These are phyloP conservation scores for Pelodiscus sinensis DNA, from an alignment of 2,113 vertebrate species.

Conservation along the genomic window DNA sequence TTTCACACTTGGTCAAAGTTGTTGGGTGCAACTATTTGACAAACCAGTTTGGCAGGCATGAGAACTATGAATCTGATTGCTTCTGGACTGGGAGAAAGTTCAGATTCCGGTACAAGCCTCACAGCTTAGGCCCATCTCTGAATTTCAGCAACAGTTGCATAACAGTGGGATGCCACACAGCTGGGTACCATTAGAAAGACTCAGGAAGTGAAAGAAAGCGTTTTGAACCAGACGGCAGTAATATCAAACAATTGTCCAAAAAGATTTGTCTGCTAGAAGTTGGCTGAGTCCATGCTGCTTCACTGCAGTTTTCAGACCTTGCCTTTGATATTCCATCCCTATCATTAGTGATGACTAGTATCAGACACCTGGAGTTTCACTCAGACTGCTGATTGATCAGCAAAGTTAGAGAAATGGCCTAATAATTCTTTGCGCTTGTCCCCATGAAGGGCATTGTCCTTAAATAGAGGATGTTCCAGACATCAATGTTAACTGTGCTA, in stretches of 20 bases:
- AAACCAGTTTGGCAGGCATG: not conserved
- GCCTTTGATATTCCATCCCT: not conserved
- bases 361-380: conserved; percentile 29
- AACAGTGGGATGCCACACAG: not conserved
- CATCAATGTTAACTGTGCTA: not conserved
- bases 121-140: not conserved
- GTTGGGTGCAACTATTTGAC: conserved; percentile 11
- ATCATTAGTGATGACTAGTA: not conserved
- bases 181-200: not conserved
- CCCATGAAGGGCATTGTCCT: not conserved
- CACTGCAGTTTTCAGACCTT: not conserved
- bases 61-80: not conserved
- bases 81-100: conserved; percentile 4
- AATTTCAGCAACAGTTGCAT: not conserved
- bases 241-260: not conserved
- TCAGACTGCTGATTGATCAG: not conserved
- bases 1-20: not conserved
- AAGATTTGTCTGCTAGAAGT: conserved; percentile 10
- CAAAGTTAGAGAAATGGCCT: not conserved
- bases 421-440: not conserved
- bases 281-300: not conserved
- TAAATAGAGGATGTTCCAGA: not conserved
- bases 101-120: not conserved
- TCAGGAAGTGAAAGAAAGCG: fast-evolving
- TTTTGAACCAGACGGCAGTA: not conserved